Conservation (phyloP, 1,140 invertebrate species). For the Formica selysi region DNA sequence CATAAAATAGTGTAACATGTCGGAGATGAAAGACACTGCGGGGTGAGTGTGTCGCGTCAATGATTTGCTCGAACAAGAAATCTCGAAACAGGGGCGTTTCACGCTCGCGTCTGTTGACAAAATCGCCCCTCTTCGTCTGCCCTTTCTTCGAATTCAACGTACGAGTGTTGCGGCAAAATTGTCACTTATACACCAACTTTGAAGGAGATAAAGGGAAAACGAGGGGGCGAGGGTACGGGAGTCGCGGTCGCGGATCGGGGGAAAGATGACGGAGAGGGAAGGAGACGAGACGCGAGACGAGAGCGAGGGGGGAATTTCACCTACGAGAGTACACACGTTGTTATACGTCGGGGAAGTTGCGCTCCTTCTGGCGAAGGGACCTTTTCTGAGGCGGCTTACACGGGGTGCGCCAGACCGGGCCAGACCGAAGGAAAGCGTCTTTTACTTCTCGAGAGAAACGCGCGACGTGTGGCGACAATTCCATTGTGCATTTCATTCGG, state of each 20-base stretch:
- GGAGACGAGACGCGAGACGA: background rate
- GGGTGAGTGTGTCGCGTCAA: conserved; percentile 5
- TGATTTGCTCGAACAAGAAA: conserved; percentile 29
- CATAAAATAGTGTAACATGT: background rate
- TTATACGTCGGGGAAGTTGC: conserved; percentile 59
- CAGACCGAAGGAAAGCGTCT: conserved; percentile 68
- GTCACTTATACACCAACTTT: conserved; percentile 60
- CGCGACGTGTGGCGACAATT: conserved; percentile 80
- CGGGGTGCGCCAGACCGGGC: conserved; percentile 57
- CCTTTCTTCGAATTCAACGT: conserved; percentile 31
- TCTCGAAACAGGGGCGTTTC: conserved; percentile 18
- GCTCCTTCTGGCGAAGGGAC: conserved; percentile 63
- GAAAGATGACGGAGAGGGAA: background rate
- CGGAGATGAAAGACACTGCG: background rate
- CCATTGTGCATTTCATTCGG: conserved; percentile 82
- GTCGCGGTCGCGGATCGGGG: background rate
- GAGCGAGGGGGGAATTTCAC: conserved; percentile 13
- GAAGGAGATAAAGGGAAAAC: conserved; percentile 47
- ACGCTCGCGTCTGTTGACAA: conserved; percentile 42
- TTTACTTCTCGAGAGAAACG: conserved; percentile 65
- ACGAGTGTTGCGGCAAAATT: conserved; percentile 42
- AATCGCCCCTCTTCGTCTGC: conserved; percentile 63
- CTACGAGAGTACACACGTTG: conserved; percentile 66
- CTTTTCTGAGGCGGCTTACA: conserved; percentile 70
- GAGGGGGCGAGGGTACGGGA: conserved; percentile 10